Evolutionary conservation across 2,888 invertebrate genomes (phyloP), one percentile per base, ranked within the genome.

Genomic region (Drosophila robusta): DNA sequence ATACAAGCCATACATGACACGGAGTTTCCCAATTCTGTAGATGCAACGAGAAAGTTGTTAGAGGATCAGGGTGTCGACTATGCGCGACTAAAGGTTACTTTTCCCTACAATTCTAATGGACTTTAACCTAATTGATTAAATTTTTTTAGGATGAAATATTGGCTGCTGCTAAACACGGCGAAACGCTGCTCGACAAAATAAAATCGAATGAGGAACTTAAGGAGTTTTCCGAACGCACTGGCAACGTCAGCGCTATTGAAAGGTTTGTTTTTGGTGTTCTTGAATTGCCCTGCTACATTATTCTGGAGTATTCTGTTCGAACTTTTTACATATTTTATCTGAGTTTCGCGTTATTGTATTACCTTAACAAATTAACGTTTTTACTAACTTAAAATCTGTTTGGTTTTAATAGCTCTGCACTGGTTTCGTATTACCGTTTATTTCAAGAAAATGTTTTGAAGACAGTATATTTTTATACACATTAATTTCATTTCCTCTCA

Each of bases 11-110:
- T 98, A 82, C 96, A 97, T 79, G 98, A 98, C 93, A 96, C 95
- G 81, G 98, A 98, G 93, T 96, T 98, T 93, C 98, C 98, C 14
- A 98, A 98, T 92, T 98, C 98, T 91, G 98, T 97, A 32, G 95
- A 96, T 89, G 96, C 97, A 81, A 98, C 98, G 74, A 96, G 97
- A 92, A 95, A 96, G 89, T 93, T 98, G 85, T 94, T 99, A 84
- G 95, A 96, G 91, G 95, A 95, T 90, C 98, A 98, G 93, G 96
- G 95, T 91, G 91, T 93, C 79, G 95, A 95, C 92, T 95, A 94
- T 90, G 93, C 92, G 55, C 93, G 92, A 67, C 79, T 92, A 5
- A 92, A 92, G 90, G 91, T 92, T 74, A n/a, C 16, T 7, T 26
- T 26, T 0, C 6, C 9, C 29, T 9, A 29, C 9, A 1, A 0